Evolutionary conservation across 2,113 vertebrate genomes (phyloP).

Genomic region (Machaerirhynchus nigripectus): DNA sequence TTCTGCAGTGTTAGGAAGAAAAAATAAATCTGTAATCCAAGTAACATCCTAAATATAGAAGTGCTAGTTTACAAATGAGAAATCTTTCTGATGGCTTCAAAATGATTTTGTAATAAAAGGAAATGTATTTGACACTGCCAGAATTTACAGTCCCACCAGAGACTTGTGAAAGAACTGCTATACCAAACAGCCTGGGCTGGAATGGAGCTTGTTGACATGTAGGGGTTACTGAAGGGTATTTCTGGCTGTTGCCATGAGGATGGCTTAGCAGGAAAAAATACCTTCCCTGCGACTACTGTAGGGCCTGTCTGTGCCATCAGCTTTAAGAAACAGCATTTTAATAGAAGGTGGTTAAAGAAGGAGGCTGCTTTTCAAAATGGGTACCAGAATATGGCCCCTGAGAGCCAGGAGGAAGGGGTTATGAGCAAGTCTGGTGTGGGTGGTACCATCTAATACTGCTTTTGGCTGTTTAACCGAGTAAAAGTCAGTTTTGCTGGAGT

Average conservation of each 20-base stretch:
- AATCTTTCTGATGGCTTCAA: constrained; percentile 63
- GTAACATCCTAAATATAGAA: constrained; percentile 73
- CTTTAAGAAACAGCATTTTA: background rate
- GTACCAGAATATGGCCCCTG: background rate
- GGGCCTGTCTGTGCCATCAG: background rate
- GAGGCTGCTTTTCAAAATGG: background rate
- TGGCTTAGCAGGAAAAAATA: constrained; percentile 40
- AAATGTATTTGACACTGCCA: constrained; percentile 67
- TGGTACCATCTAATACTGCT: background rate
- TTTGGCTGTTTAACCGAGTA: background rate
- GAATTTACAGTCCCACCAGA: constrained; percentile 60
- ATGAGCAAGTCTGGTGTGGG: background rate
- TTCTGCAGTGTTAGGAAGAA: constrained; percentile 57
- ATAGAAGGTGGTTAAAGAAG: background rate
- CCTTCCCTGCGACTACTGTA: background rate
- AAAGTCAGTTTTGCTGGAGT: background rate
- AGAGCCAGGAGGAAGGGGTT: background rate
- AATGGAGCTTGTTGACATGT: constrained; percentile 47
- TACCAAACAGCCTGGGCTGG: constrained; percentile 58
- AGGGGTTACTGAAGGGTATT: constrained; percentile 65
- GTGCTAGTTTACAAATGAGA: constrained; percentile 67
- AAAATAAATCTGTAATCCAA: constrained; percentile 54
- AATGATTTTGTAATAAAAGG: constrained; percentile 73
- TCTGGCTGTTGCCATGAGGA: constrained; percentile 60
- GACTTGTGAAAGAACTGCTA: constrained; percentile 72